These are phyloP conservation scores for Epinephelus fuscoguttatus DNA, from an alignment of 2,113 vertebrate species.

Conservation along the genomic window DNA sequence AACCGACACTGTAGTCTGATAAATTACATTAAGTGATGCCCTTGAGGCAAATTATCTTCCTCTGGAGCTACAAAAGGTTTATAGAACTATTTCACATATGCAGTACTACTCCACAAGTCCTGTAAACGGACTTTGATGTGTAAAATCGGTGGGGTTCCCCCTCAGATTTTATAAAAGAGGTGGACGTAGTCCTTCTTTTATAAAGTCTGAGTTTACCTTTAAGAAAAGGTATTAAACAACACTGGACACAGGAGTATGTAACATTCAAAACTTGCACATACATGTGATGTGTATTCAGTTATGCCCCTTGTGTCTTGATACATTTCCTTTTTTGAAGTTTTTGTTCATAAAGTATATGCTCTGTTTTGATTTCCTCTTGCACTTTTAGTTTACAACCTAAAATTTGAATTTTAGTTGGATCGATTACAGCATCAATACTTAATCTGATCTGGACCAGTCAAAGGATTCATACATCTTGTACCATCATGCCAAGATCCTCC, in stretches of 20 bases:
- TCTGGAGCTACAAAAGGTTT: background rate
- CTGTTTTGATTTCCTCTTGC: background rate
- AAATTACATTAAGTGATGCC: conserved; percentile 5
- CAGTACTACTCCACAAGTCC: background rate
- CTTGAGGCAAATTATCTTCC: conserved; percentile 8
- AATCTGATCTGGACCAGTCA: background rate
- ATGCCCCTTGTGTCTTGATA: background rate
- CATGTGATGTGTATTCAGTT: background rate
- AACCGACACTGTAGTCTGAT: background rate
- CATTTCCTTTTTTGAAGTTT: background rate
- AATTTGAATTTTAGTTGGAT: background rate
- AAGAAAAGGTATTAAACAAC: background rate
- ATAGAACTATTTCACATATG: background rate
- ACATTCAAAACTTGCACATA: background rate
- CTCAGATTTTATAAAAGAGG: too few species aligned
- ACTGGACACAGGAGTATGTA: background rate
- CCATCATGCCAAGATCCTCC: conserved; percentile 5
- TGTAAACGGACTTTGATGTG: conserved; percentile 14
- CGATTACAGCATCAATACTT: background rate
- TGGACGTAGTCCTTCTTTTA: too few species aligned
- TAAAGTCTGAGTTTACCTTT: background rate
- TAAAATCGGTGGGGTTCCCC: background rate
- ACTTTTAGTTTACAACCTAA: conserved; percentile 3
- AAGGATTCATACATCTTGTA: conserved; percentile 12
- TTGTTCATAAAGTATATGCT: background rate